Evolutionary conservation across 2,888 invertebrate species (phyloP).

Genomic region (Sicus ferrugineus): DNA sequence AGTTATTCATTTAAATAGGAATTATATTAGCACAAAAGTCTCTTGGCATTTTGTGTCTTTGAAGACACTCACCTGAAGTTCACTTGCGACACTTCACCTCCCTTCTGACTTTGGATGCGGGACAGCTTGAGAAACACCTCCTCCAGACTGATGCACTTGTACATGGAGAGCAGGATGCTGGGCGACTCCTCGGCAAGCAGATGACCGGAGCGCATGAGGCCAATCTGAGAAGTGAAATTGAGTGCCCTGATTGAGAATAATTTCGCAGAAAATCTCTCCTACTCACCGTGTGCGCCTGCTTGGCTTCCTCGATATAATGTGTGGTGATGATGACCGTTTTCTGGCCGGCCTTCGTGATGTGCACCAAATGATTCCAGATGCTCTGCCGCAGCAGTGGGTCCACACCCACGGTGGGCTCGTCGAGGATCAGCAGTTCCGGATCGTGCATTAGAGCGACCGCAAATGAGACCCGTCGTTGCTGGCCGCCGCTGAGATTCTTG

Average conservation of each 20-base stretch:
- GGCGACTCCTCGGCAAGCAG: constrained; percentile 92
- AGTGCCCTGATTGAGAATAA: too few species aligned
- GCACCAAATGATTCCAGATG: constrained; percentile 93
- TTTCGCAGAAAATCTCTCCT: not conserved
- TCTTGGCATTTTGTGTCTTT: not conserved
- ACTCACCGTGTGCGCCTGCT: constrained; percentile 85
- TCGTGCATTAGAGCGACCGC: constrained; percentile 93
- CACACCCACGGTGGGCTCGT: constrained; percentile 93
- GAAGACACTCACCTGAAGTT: constrained; percentile 61
- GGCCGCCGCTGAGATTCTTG: constrained; percentile 86
- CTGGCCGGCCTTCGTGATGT: constrained; percentile 87
- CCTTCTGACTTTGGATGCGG: constrained; percentile 77
- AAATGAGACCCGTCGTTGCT: constrained; percentile 89
- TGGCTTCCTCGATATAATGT: constrained; percentile 95
- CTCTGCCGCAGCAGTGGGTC: constrained; percentile 89
- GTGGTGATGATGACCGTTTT: constrained; percentile 93
- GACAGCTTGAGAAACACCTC: constrained; percentile 92
- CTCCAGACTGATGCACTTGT: constrained; percentile 84
- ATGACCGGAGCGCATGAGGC: constrained; percentile 91
- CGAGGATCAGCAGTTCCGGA: constrained; percentile 88
- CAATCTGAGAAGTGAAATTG: constrained; percentile 77
- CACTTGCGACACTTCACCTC: constrained; percentile 62
- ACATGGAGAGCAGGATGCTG: constrained; percentile 81
- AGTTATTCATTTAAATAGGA: constrained; percentile 6
- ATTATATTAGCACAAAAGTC: constrained; percentile 5